Percentiles rank a stretch among this genome's conserved stretches.
These are phyloP conservation scores for Epinephelus moara DNA, from an alignment of 2,113 vertebrate genomes.

Conservation along the genomic window DNA sequence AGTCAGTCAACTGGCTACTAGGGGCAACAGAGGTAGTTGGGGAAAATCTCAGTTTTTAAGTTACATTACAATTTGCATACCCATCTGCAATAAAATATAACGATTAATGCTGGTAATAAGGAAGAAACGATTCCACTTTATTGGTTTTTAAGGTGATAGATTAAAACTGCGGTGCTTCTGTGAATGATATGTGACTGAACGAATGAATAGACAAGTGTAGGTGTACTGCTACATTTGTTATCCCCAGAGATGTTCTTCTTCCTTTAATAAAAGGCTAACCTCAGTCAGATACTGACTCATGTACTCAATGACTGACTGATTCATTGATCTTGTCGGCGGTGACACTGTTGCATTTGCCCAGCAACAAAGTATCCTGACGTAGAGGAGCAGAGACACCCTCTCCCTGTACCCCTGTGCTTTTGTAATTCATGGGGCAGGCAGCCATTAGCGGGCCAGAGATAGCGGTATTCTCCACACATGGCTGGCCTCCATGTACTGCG, in stretches of 20 bases:
- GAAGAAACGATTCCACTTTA: too few relatives aligned
- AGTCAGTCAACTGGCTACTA: too few relatives aligned
- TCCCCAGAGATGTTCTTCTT: not conserved
- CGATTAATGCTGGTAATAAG: too few relatives aligned
- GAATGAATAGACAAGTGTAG: not conserved
- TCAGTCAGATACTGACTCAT: not conserved
- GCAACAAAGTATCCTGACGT: not conserved
- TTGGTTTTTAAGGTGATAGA: not conserved
- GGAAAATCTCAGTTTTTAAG: too few relatives aligned
- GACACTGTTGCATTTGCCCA: constrained; percentile 11
- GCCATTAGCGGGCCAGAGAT: constrained; percentile 50
- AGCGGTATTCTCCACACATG: constrained; percentile 36
- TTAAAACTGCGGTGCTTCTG: not conserved
- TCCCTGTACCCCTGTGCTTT: not conserved
- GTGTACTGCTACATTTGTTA: not conserved
- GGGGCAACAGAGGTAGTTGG: too few relatives aligned
- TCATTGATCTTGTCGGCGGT: constrained; percentile 41
- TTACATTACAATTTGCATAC: too few relatives aligned
- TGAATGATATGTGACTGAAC: not conserved
- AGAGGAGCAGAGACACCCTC: constrained; percentile 7
- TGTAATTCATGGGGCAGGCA: constrained; percentile 34
- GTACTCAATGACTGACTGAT: not conserved
- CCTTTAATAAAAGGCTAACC: not conserved
- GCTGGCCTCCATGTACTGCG: constrained; percentile 1
- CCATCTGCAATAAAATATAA: too few relatives aligned